Percentiles rank a stretch among this genome's conserved stretches.
Conservation (phyloP, 1,140 invertebrate genomes). For the Listronotus oregonensis region DNA sequence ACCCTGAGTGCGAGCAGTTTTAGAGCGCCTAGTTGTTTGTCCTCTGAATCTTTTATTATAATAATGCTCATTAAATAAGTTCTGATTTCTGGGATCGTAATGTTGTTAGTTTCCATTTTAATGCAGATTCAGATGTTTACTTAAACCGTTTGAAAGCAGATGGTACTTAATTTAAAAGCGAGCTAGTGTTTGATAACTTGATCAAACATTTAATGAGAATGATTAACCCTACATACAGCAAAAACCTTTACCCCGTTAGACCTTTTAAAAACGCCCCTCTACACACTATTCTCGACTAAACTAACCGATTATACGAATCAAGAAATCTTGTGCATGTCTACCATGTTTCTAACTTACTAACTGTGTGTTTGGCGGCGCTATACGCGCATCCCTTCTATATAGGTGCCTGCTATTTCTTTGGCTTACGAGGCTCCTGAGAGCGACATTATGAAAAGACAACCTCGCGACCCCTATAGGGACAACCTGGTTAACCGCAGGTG, state of each 20-base stretch:
- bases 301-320: conserved; percentile 22
- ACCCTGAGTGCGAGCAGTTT: no score
- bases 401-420: conserved; percentile 95
- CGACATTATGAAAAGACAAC: conserved; percentile 96
- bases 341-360: conserved; percentile 57
- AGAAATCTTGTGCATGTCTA: conserved; percentile 41
- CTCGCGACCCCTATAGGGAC: conserved; percentile 90
- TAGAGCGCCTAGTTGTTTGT: no score
- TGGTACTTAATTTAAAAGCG: no score
- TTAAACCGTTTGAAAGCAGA: no score
- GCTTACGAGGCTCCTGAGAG: conserved; percentile 95
- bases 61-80: no score
- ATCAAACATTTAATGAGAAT: no score
- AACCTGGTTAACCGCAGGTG: conserved; percentile 95
- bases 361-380: conserved; percentile 56
- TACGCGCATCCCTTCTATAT: conserved; percentile 54
- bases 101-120: no score
- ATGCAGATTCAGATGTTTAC: no score
- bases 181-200: no score
- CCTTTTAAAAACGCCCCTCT: conserved; percentile 28
- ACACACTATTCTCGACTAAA: conserved; percentile 47
- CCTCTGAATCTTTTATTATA: no score
- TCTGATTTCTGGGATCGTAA: no score
- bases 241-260: not conserved
- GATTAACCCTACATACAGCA: not conserved